Evolutionary conservation across 2,113 vertebrate genomes (phyloP).

Genomic region (Erythrolamprus reginae): DNA sequence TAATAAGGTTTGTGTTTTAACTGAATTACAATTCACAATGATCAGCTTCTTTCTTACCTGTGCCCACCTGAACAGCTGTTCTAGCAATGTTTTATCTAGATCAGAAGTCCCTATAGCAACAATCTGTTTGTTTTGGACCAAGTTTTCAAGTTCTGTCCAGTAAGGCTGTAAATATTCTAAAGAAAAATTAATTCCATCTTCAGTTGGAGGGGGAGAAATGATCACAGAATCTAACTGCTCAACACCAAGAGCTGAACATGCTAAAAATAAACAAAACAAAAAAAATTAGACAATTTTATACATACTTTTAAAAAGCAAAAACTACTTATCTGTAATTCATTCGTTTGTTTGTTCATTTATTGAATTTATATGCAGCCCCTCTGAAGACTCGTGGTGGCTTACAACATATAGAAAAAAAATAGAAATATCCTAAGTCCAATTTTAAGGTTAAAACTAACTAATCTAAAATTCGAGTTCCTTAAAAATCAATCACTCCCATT

Average conservation of each 20-base stretch:
- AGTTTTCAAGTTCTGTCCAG: conserved; percentile 87
- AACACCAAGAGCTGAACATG: conserved; percentile 83
- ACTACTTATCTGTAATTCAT: not conserved
- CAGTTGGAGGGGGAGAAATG: conserved; percentile 80
- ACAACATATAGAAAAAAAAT: no score
- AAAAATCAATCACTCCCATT: no score
- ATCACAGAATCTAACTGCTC: conserved; percentile 94
- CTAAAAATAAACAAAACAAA: conserved; percentile 57
- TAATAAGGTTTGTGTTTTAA: not conserved
- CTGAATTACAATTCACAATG: not conserved
- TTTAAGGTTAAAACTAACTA: no score
- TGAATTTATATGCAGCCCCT: no score
- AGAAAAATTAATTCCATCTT: conserved; percentile 76
- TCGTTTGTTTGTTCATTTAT: no score
- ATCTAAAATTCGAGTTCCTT: no score
- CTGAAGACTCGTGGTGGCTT: no score
- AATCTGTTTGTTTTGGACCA: conserved; percentile 83
- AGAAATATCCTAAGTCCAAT: no score
- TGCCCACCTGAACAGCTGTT: conserved; percentile 94
- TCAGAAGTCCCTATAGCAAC: conserved; percentile 94
- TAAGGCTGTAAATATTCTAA: conserved; percentile 87
- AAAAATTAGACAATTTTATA: not conserved
- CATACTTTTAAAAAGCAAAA: not conserved
- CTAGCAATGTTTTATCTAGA: conserved; percentile 89
- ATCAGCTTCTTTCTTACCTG: conserved; percentile 73